A percentile compares a stretch with the other conserved stretches of the same genome.
These are phyloP conservation scores for Gymnocheta viridis DNA, from an alignment of 2,888 invertebrate genomes.

Conservation along the genomic window DNA sequence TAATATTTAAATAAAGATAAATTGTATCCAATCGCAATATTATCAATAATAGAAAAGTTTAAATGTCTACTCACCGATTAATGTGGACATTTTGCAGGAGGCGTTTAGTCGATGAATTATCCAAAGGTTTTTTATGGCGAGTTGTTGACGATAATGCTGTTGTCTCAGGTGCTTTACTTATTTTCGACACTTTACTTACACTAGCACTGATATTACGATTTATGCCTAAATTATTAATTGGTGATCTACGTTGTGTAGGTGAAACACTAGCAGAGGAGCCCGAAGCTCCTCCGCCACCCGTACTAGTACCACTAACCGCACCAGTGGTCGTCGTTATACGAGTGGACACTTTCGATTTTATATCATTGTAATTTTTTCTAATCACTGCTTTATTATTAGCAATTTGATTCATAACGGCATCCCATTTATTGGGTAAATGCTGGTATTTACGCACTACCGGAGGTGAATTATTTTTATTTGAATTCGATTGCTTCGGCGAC, in stretches of 20 bases:
- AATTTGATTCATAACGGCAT: conserved; percentile 92
- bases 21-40: background rate
- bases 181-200: conserved; percentile 71
- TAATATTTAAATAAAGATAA: background rate
- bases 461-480: conserved; percentile 45
- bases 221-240: conserved; percentile 65
- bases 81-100: conserved; percentile 42
- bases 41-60: background rate
- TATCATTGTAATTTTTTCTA: conserved; percentile 90
- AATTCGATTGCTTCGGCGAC: conserved; percentile 31
- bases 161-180: conserved; percentile 37
- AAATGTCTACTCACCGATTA: conserved; percentile 55
- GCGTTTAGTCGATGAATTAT: conserved; percentile 53
- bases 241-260: conserved; percentile 67
- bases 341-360: conserved; percentile 91
- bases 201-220: conserved; percentile 70
- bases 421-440: conserved; percentile 85
- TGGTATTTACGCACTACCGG: conserved; percentile 75
- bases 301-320: conserved; percentile 56
- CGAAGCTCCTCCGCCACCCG: conserved; percentile 37
- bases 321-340: conserved; percentile 69
- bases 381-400: conserved; percentile 85
- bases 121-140: conserved; percentile 41
- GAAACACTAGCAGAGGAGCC: conserved; percentile 78
- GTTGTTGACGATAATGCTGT: background rate